phyloP scores from a whole-genome alignment of 2,113 vertebrate genomes.

The Alligator mississippiensis region DNA sequence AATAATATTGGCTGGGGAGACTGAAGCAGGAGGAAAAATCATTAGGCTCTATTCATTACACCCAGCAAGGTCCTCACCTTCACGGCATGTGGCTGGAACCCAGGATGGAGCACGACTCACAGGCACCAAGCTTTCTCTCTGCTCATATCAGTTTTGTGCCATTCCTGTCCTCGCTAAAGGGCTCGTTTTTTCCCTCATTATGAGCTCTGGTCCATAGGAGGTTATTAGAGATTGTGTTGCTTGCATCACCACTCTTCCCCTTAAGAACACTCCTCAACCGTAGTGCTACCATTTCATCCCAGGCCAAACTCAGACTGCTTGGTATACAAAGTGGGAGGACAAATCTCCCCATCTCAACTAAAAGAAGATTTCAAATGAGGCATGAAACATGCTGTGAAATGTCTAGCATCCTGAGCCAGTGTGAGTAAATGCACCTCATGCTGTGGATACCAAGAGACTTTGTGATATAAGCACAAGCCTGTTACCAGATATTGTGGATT shows the following conservation, averaged over 20 bases:
- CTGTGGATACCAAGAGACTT: background rate
- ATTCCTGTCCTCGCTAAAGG: constrained; percentile 4
- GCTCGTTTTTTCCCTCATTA: constrained; percentile 6
- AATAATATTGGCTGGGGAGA: background rate
- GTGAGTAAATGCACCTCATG: background rate
- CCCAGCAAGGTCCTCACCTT: background rate
- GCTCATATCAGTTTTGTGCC: background rate
- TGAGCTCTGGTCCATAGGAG: background rate
- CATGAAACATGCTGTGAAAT: constrained; percentile 45
- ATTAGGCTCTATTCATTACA: background rate
- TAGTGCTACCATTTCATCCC: background rate
- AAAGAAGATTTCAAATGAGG: constrained; percentile 30
- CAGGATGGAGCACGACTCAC: background rate
- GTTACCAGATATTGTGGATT: constrained; percentile 1
- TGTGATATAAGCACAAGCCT: background rate
- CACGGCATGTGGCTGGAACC: background rate
- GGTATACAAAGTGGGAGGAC: background rate
- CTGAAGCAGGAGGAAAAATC: background rate
- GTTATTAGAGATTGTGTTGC: constrained; percentile 7
- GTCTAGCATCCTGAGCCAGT: background rate
- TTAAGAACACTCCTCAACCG: background rate
- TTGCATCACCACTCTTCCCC: constrained; percentile 38
- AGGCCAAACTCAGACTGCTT: background rate
- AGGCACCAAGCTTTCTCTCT: background rate
- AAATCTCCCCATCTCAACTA: background rate